These are phyloP conservation scores for Enteromius treurensis DNA, from an alignment of 2,797 vertebrate species.

Conservation along the genomic window DNA sequence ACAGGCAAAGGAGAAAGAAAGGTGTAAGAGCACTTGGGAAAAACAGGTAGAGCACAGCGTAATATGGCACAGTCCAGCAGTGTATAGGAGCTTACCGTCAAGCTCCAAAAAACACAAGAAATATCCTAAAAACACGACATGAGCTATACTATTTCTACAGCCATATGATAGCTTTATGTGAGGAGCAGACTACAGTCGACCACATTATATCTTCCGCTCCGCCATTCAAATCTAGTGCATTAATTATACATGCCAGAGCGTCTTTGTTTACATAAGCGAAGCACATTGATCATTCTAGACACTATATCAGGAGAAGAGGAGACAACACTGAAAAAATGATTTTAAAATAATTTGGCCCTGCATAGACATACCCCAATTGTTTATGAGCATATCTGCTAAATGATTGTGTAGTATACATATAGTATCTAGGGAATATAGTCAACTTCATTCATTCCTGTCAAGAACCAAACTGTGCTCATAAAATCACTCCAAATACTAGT, in stretches of 20 bases:
- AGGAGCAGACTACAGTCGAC: background rate
- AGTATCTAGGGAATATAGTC: background rate
- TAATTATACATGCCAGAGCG: slow-evolving; percentile 28
- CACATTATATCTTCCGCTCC: slow-evolving; percentile 1
- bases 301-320: background rate
- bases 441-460: background rate
- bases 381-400: background rate
- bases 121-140: background rate
- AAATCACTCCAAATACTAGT: slow-evolving; percentile 5
- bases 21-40: background rate
- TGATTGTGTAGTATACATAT: no score
- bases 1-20: slow-evolving; percentile 18
- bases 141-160: background rate
- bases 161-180: background rate
- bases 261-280: slow-evolving; percentile 20
- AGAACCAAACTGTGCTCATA: background rate
- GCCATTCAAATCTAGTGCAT: slow-evolving; percentile 2
- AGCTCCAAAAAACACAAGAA: background rate
- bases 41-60: background rate
- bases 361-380: background rate
- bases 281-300: slow-evolving; percentile 22
- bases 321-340: background rate
- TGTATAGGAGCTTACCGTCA: background rate
- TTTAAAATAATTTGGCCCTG: background rate
- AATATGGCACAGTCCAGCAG: background rate